These are phyloP conservation scores for Mystacornis crossleyi DNA, from an alignment of 2,113 vertebrate species.

Conservation along the genomic window DNA sequence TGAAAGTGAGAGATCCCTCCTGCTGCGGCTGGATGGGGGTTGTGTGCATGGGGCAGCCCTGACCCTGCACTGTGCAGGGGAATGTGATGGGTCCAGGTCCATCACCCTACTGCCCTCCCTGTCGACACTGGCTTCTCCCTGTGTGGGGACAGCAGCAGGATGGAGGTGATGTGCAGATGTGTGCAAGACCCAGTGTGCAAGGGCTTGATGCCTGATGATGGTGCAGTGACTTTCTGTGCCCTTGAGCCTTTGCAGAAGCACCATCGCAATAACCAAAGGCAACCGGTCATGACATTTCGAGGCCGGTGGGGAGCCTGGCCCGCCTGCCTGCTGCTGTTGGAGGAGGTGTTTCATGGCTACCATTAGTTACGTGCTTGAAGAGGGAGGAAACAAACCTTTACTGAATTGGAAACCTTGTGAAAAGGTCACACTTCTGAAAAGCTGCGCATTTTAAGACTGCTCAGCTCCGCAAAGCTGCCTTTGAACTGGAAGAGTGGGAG, in stretches of 20 bases:
- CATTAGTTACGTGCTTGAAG: constrained; percentile 23
- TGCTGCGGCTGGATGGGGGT: accelerated
- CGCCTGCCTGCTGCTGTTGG: background rate
- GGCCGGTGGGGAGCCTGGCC: background rate
- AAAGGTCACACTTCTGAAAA: constrained; percentile 68
- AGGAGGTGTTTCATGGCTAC: constrained; percentile 52
- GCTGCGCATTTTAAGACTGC: constrained; percentile 59
- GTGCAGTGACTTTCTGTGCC: background rate
- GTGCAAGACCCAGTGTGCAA: background rate
- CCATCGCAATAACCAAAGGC: background rate
- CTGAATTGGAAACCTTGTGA: constrained; percentile 64
- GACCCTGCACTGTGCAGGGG: accelerated
- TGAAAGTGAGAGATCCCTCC: background rate
- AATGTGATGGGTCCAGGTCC: background rate
- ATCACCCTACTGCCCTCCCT: background rate
- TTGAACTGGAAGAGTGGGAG: constrained; percentile 67
- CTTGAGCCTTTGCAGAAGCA: background rate
- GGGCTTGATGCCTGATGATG: background rate
- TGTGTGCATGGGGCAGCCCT: accelerated
- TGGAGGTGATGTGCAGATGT: background rate
- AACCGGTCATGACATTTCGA: background rate
- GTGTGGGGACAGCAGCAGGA: too few species aligned
- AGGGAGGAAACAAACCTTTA: constrained; percentile 59
- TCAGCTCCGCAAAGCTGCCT: constrained; percentile 64
- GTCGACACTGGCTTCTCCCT: background rate